Evolutionary conservation across 2,797 vertebrate species (phyloP).

Genomic region (Potorous gilbertii): DNA sequence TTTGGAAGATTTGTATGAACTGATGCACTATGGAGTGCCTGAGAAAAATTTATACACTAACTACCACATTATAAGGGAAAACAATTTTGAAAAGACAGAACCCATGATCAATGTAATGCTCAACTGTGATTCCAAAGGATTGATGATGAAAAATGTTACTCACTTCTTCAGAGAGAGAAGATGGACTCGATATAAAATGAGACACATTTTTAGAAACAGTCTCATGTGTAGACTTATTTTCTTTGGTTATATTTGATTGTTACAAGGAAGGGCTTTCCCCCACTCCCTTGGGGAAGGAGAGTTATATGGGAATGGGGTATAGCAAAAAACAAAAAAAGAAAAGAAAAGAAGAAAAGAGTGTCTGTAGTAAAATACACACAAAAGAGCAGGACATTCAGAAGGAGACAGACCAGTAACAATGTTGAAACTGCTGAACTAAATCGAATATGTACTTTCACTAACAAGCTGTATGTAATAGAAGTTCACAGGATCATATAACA

Average conservation of each 20-base stretch:
- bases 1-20: not conserved
- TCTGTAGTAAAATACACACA: not conserved
- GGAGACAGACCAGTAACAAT: not conserved
- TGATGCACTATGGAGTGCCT: not conserved
- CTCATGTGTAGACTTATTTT: not conserved
- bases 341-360: not conserved
- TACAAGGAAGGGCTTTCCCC: not conserved
- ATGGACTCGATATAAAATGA: not conserved
- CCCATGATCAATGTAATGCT: not conserved
- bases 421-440: not conserved
- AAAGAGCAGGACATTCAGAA: not conserved
- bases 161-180: not conserved
- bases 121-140: not conserved
- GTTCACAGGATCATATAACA: not conserved
- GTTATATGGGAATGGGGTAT: not conserved
- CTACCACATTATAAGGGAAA: not conserved
- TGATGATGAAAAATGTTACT: not conserved
- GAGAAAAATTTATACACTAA: not conserved
- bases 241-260: not conserved
- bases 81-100: not conserved
- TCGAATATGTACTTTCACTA: not conserved
- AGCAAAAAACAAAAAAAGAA: not conserved
- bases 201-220: not conserved
- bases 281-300: not conserved
- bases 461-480: not conserved